Conservation (phyloP, 2,797 vertebrate genomes). For the Acipenser oxyrinchus region DNA sequence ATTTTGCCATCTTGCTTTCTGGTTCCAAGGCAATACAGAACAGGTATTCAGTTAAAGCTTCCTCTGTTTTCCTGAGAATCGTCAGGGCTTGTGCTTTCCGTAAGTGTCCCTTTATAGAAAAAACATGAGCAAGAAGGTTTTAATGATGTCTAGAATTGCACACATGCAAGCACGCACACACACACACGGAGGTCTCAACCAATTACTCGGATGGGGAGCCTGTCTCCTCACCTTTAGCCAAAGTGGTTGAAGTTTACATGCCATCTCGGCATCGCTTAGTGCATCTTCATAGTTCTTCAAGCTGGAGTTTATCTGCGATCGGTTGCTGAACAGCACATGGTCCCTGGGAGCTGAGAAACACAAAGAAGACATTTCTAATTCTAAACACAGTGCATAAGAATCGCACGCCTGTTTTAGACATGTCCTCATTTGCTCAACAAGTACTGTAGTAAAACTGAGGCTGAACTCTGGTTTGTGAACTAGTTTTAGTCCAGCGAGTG, state of each 20-base stretch:
- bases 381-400: too few species aligned
- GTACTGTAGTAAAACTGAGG: too few species aligned
- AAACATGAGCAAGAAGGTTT: too few species aligned
- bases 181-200: too few species aligned
- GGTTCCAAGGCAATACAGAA: conserved; percentile 75
- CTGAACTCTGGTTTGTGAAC: too few species aligned
- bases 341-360: conserved; percentile 69
- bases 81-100: conserved; percentile 78
- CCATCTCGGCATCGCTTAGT: conserved; percentile 69
- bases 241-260: conserved; percentile 73
- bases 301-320: conserved; percentile 78
- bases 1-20: conserved; percentile 67
- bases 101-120: conserved; percentile 63
- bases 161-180: too few species aligned
- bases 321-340: conserved; percentile 80
- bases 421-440: too few species aligned
- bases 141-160: not conserved
- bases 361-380: too few species aligned
- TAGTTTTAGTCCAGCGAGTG: too few species aligned
- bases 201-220: too few species aligned
- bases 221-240: conserved; percentile 73
- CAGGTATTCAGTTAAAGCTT: conserved; percentile 79
- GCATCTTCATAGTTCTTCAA: conserved; percentile 70
- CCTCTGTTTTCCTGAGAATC: conserved; percentile 71
- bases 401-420: too few species aligned